Percentiles rank a stretch among this genome's conserved stretches.
These are phyloP conservation scores for Esperia sulphurella DNA, from an alignment of 2,888 invertebrate genomes.

Conservation along the genomic window DNA sequence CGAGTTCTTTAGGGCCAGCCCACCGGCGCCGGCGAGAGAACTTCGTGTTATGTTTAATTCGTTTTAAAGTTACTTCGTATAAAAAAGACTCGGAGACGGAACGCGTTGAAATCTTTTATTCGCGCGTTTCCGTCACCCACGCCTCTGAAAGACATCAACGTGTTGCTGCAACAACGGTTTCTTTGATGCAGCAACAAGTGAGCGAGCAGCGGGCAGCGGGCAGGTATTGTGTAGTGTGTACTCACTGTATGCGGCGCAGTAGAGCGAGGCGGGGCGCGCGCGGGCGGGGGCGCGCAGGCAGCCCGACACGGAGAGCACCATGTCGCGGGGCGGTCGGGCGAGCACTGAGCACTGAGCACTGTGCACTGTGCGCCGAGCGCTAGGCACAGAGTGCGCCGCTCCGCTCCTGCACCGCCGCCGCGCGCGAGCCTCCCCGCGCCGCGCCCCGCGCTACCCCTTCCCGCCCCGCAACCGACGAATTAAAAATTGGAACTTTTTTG, in stretches of 20 bases:
- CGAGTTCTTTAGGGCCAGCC: too few relatives aligned
- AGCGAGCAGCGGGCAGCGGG: too few relatives aligned
- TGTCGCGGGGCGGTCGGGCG: constrained; percentile 22
- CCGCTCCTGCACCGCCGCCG: constrained; percentile 12
- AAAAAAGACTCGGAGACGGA: too few relatives aligned
- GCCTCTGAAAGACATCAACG: too few relatives aligned
- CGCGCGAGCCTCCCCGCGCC: constrained; percentile 11
- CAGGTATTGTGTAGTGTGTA: constrained; percentile 21
- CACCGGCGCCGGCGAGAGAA: too few relatives aligned
- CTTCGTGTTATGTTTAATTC: too few relatives aligned
- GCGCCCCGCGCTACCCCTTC: constrained; percentile 22
- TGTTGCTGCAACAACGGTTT: too few relatives aligned
- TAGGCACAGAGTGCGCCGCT: constrained; percentile 22
- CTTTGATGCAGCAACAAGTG: too few relatives aligned
- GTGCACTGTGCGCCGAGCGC: constrained; percentile 52
- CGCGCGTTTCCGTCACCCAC: too few relatives aligned
- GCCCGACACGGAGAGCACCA: constrained; percentile 69
- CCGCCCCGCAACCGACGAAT: constrained; percentile 55
- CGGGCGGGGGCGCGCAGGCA: constrained; percentile 51
- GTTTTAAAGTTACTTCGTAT: too few relatives aligned
- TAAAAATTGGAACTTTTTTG: constrained; percentile 70
- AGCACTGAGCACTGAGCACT: constrained; percentile 30
- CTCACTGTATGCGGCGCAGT: constrained; percentile 65
- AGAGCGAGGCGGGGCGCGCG: constrained; percentile 47
- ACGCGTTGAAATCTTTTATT: too few relatives aligned